Percentiles rank a stretch among this genome's conserved stretches.
phyloP scores from a whole-genome alignment of 2,888 invertebrate species.

The Meandrusa payeni region DNA sequence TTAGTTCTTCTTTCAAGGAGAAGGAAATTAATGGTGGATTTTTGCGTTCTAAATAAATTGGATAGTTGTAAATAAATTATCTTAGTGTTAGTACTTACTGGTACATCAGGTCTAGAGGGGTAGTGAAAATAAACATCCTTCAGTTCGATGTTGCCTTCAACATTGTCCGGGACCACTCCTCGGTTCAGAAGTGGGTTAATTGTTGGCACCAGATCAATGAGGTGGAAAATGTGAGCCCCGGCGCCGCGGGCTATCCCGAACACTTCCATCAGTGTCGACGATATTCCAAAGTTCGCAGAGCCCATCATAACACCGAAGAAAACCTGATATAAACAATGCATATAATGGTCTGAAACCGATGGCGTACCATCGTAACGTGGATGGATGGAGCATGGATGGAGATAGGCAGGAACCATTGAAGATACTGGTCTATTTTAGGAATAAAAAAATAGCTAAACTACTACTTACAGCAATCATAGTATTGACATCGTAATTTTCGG shows the following conservation, averaged over 20 bases:
- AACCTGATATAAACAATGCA: no score
- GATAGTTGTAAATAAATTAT: not conserved
- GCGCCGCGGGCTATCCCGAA: slow-evolving; percentile 91
- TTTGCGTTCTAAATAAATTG: no score
- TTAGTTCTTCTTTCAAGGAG: no score
- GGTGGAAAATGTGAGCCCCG: slow-evolving; percentile 86
- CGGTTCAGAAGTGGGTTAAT: slow-evolving; percentile 86
- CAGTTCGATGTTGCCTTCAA: slow-evolving; percentile 86
- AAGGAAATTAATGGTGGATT: no score
- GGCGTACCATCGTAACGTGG: no score
- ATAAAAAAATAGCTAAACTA: no score
- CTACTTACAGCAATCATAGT: slow-evolving; percentile 85
- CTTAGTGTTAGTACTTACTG: slow-evolving; percentile 69
- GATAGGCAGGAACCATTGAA: no score
- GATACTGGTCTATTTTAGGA: no score
- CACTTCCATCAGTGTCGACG: slow-evolving; percentile 90
- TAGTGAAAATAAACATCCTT: slow-evolving; percentile 89
- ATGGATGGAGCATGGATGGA: no score
- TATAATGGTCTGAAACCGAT: no score
- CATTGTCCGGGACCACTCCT: slow-evolving; percentile 79
- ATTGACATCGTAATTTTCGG: slow-evolving; percentile 77
- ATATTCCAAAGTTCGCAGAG: slow-evolving; percentile 89
- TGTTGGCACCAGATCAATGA: slow-evolving; percentile 87
- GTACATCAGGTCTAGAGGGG: slow-evolving; percentile 88
- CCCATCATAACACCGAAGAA: slow-evolving; percentile 90